A percentile compares a stretch with the other conserved stretches of the same genome.
phyloP scores from a whole-genome alignment of 2,888 invertebrate species.

The Oxystoma pomonae region DNA sequence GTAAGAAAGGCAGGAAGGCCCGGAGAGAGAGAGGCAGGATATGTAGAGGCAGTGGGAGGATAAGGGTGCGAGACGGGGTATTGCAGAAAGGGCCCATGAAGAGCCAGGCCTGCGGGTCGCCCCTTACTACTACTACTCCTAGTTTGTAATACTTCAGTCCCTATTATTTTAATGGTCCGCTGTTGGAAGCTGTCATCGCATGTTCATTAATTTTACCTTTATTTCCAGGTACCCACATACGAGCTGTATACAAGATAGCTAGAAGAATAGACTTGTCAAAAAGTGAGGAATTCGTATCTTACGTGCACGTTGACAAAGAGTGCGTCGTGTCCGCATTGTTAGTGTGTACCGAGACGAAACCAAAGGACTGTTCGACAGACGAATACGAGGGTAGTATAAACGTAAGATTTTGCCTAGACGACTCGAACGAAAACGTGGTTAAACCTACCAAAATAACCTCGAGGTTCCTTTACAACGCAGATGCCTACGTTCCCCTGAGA shows the following conservation, averaged over 20 bases:
- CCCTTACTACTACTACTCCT: no score
- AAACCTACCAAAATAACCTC: slow-evolving; percentile 28
- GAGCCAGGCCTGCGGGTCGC: no score
- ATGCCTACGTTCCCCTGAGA: slow-evolving; percentile 30
- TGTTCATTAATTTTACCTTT: no score
- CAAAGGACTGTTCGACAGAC: slow-evolving; percentile 13
- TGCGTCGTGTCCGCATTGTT: slow-evolving; percentile 32
- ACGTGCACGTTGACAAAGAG: slow-evolving; percentile 26
- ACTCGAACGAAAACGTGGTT: slow-evolving; percentile 21
- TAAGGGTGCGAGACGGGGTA: no score
- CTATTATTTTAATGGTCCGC: no score
- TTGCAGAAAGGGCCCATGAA: no score
- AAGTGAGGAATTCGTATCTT: slow-evolving; percentile 28
- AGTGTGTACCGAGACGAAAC: slow-evolving; percentile 30
- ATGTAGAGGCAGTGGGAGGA: no score
- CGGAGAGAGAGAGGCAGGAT: no score
- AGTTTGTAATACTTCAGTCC: no score
- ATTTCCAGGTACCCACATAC: slow-evolving; percentile 3
- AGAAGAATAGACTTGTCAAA: slow-evolving; percentile 28
- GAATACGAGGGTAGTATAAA: slow-evolving; percentile 25
- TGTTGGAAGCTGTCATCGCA: no score
- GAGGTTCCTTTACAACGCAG: slow-evolving; percentile 28
- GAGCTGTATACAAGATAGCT: slow-evolving; percentile 41
- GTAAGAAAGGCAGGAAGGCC: no score
- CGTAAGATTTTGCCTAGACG: slow-evolving; percentile 23